Evolutionary conservation across 1,140 invertebrate genomes (phyloP).

Genomic region (Centruroides sculpturatus): DNA sequence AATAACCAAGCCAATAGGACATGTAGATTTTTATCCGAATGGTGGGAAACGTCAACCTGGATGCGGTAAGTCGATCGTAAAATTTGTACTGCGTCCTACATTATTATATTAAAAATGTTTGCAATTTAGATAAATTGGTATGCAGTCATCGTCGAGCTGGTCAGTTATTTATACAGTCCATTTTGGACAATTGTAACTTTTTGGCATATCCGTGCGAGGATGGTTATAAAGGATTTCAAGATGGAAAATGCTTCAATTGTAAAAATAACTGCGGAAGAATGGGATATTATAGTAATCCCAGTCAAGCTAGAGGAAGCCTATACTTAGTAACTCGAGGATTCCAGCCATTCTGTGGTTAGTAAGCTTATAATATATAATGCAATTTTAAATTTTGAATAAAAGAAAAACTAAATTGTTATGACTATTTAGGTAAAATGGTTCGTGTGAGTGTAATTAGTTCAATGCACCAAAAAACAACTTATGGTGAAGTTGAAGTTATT

Average conservation of each 20-base stretch:
- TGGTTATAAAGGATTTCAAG: conserved; percentile 45
- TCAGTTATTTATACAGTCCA: conserved; percentile 70
- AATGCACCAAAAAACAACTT: background rate
- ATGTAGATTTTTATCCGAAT: conserved; percentile 45
- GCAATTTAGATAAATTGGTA: conserved; percentile 23
- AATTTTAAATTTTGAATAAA: background rate
- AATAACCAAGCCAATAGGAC: conserved; percentile 14
- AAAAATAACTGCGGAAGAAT: conserved; percentile 60
- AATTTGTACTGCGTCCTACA: background rate
- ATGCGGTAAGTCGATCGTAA: conserved; percentile 6
- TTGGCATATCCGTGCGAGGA: conserved; percentile 35
- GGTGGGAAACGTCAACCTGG: conserved; percentile 40
- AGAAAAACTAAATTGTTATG: background rate
- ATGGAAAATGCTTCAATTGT: conserved; percentile 57
- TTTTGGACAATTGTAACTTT: conserved; percentile 46
- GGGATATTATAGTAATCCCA: conserved; percentile 45
- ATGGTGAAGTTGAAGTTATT: background rate
- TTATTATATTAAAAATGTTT: background rate
- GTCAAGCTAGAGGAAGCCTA: conserved; percentile 32
- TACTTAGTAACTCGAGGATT: conserved; percentile 75
- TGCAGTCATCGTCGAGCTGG: conserved; percentile 74
- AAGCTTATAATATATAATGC: background rate
- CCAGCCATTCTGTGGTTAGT: conserved; percentile 71
- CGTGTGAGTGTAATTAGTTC: background rate
- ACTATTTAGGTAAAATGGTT: background rate